Conservation (phyloP, 2,113 vertebrate species). For the Elgaria multicarinata region DNA sequence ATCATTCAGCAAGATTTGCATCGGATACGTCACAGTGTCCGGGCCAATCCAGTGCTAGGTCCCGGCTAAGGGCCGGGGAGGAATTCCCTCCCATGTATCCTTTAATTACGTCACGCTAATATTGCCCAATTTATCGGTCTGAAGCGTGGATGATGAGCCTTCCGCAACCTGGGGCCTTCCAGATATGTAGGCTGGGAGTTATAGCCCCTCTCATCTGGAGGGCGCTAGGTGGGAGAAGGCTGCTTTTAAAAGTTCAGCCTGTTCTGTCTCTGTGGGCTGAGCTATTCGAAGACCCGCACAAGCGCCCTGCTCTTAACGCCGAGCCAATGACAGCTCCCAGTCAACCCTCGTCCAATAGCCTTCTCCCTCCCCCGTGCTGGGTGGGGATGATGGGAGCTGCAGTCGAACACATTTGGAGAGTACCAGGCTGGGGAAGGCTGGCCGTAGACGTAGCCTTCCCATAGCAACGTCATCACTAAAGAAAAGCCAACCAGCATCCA, state of each 20-base stretch:
- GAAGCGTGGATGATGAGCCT: neutral
- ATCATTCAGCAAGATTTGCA: neutral
- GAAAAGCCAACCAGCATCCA: neutral
- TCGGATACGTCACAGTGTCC: neutral
- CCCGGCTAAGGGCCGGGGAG: neutral
- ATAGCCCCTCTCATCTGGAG: no score
- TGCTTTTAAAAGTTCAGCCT: neutral
- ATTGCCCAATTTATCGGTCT: neutral
- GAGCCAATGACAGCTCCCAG: neutral
- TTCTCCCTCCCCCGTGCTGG: neutral
- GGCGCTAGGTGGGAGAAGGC: neutral
- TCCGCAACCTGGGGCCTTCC: no score
- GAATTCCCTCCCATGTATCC: no score
- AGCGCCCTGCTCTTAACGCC: neutral
- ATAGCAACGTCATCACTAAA: neutral
- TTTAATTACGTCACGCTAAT: neutral
- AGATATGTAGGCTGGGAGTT: no score
- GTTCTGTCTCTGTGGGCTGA: neutral
- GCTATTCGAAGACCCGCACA: neutral
- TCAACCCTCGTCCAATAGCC: neutral
- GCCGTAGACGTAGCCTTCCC: neutral
- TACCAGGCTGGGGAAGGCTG: neutral
- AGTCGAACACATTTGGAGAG: neutral
- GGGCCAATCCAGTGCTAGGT: neutral
- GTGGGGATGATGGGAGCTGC: neutral